Conservation (phyloP, 2,113 vertebrate genomes). For the Hyaena hyaena region DNA sequence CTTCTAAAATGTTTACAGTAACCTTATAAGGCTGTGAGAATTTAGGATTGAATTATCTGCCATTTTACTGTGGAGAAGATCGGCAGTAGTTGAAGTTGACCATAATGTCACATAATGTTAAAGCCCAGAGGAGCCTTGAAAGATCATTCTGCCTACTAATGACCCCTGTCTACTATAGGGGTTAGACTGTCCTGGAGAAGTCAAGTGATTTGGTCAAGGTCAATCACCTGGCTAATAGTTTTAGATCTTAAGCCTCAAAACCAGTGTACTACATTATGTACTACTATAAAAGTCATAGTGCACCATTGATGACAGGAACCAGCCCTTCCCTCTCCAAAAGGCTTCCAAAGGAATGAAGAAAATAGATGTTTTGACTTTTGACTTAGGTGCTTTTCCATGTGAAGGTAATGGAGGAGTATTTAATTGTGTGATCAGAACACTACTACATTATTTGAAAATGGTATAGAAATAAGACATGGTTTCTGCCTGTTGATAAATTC, state of each 20-base stretch:
- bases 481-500: background rate
- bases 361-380: background rate
- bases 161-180: no score
- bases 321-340: rapidly evolving
- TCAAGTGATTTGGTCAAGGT: background rate
- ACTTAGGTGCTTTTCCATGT: background rate
- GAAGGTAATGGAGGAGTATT: background rate
- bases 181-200: background rate
- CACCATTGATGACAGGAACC: background rate
- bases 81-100: background rate
- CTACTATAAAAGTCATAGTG: background rate
- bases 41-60: background rate
- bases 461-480: background rate
- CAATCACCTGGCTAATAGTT: background rate
- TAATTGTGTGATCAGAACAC: background rate
- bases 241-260: background rate
- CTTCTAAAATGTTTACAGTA: background rate
- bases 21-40: background rate
- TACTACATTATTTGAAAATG: background rate
- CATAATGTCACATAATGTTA: background rate
- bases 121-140: background rate
- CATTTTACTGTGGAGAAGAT: background rate
- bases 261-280: background rate
- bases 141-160: background rate
- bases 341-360: background rate